Conservation (phyloP, 2,113 vertebrate genomes). For the Aplodontia rufa region DNA sequence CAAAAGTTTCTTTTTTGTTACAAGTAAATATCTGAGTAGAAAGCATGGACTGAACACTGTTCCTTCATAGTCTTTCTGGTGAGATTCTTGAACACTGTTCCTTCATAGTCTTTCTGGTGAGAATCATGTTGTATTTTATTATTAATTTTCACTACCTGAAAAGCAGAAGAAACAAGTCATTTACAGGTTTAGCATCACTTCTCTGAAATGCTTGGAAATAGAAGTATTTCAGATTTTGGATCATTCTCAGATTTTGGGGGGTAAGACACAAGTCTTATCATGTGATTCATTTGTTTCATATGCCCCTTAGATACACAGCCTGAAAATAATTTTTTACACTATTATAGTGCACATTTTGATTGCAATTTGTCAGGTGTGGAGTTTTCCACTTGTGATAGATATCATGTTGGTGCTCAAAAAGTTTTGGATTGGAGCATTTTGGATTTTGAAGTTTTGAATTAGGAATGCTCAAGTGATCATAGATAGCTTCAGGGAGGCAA, state of each 20-base stretch:
- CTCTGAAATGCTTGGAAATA: no score
- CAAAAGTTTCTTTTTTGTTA: neutral
- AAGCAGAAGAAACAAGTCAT: no score
- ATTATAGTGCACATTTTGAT: neutral
- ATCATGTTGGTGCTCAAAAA: neutral
- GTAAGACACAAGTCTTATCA: neutral
- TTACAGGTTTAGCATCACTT: no score
- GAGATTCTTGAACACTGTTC: neutral
- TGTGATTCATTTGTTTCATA: neutral
- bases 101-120: conserved; percentile 41
- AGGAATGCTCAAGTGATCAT: neutral
- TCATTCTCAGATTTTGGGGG: no score
- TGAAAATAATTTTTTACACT: neutral
- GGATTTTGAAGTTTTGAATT: no score
- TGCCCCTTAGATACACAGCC: neutral
- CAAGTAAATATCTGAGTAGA: neutral
- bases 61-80: conserved; percentile 27
- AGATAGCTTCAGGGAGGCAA: neutral
- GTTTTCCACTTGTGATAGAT: neutral
- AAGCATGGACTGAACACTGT: neutral
- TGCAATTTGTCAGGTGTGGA: neutral
- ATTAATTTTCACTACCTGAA: neutral
- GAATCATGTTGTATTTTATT: conserved; percentile 19
- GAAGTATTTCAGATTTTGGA: no score
- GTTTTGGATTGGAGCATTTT: no score